Evolutionary conservation across 2,113 vertebrate genomes (phyloP), one percentile per base, ranked within the genome.

Genomic region (Hymenochirus boettgeri): DNA sequence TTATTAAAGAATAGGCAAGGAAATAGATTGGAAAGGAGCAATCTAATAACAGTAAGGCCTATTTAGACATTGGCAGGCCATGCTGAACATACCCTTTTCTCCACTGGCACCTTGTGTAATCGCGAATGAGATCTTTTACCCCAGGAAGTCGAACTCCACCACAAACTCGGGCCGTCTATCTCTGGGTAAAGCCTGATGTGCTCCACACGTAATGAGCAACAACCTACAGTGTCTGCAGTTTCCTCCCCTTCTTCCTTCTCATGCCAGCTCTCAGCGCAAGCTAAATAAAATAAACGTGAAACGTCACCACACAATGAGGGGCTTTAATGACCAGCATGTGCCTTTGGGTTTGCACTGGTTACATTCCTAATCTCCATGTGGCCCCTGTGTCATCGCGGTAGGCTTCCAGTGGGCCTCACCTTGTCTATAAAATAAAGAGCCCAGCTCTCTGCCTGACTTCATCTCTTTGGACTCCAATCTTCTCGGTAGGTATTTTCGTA

Each of bases 181-280:
- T 96, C 93, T 24, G 92, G 81, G 71, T 92, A 88, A 52, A 98
- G 87, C 59, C 88, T 93, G 76, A 97, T 94, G 71, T 98, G 95
- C 73, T 98, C 95, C 79, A 98, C 93, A 45, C 95, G 86, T 57
- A 97, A 86, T 0, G 94, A 97, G 78, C 95, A 98, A 83, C 94
- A 97, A 70, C 94, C 95, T 25, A 98, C 95, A 0, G 95, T 98
- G 82, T 98, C 95, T 0, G 95, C 95, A 0, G 94, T 97, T 82
- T 98, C 95, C n/a, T n/a, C n/a, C 0, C 95, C 95, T 83, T 98
- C 95, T 65, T 98, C 95, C 77, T 98, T 98, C 78, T 98, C 95
- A 33, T 98, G 22, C 95, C 95, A 58, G 94, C 95, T 86, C 95
- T 93, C 80, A 98, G 77, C 59, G 95, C 93, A 81, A 98, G 88